Evolutionary conservation across 2,113 vertebrate species (phyloP).

Genomic region (Silurus glanis): DNA sequence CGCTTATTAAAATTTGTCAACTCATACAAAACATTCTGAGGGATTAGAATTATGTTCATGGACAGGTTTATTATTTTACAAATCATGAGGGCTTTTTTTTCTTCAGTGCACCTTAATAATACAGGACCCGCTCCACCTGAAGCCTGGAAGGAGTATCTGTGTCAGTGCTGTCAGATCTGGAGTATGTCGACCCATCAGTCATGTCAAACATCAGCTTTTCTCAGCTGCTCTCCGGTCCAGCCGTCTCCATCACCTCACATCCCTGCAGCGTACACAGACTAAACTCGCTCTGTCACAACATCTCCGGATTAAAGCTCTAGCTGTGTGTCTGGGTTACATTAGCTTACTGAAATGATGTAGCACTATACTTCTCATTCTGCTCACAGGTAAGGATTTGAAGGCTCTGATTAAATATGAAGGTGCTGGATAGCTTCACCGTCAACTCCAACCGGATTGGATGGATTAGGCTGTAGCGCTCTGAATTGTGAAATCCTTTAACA

Average conservation of each 20-base stretch:
- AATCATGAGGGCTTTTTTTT: background rate
- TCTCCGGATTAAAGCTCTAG: slow-evolving; percentile 42
- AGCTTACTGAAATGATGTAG: slow-evolving; percentile 16
- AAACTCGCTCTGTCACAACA: slow-evolving; percentile 36
- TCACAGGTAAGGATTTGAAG: slow-evolving; percentile 39
- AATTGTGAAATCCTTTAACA: too few relatives aligned
- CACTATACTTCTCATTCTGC: slow-evolving; percentile 39
- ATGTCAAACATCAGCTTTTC: slow-evolving; percentile 29
- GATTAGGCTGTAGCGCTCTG: background rate
- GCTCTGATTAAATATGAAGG: slow-evolving; percentile 29
- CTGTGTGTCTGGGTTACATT: background rate
- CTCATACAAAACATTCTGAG: background rate
- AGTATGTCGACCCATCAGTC: slow-evolving; percentile 38
- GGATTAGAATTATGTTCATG: background rate
- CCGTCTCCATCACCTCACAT: slow-evolving; percentile 22
- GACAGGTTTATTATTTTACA: background rate
- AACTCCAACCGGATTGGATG: slow-evolving; percentile 31
- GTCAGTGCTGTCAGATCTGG: slow-evolving; percentile 12
- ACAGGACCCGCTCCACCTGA: slow-evolving; percentile 8
- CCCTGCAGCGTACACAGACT: slow-evolving; percentile 12
- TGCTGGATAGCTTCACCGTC: slow-evolving; percentile 28
- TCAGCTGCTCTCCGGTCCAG: slow-evolving; percentile 21
- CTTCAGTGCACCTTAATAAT: background rate
- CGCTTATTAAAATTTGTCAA: too few relatives aligned
- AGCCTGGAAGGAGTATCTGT: slow-evolving; percentile 6